Conservation (phyloP, 2,797 vertebrate genomes). For the Sylvilagus floridanus region DNA sequence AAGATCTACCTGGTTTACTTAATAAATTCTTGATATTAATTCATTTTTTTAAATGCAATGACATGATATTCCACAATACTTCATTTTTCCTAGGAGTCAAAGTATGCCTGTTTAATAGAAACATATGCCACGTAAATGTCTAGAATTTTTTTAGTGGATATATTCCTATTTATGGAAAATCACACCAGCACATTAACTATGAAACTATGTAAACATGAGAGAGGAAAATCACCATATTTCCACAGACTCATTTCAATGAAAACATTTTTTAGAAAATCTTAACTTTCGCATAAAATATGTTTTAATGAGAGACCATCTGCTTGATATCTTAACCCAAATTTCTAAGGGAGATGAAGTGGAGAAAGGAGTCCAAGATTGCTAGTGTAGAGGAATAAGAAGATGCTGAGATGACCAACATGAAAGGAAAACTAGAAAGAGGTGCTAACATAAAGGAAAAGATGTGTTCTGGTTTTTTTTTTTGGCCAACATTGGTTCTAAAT, state of each 20-base stretch:
- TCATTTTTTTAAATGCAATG: conserved; percentile 7
- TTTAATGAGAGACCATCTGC: neutral
- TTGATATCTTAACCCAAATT: conserved; percentile 25
- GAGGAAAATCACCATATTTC: neutral
- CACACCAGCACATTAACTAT: neutral
- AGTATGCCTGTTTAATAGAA: conserved; percentile 1
- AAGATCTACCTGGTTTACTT: neutral
- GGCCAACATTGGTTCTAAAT: conserved; percentile 12
- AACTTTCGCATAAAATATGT: conserved; percentile 37
- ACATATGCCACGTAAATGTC: neutral
- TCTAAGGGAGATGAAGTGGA: neutral
- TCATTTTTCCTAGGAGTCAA: conserved; percentile 28
- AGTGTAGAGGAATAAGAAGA: neutral
- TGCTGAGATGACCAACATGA: neutral
- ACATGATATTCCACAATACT: neutral
- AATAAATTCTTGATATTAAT: neutral
- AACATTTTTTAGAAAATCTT: conserved; percentile 44
- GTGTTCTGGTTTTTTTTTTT: neutral
- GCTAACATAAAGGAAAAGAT: neutral
- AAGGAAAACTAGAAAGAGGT: conserved; percentile 28
- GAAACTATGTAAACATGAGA: neutral
- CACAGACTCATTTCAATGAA: conserved; percentile 2
- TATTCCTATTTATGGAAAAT: conserved; percentile 21
- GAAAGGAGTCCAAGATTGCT: neutral
- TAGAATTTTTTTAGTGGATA: neutral